A percentile compares a stretch with the other conserved stretches of the same genome.
These are phyloP conservation scores for Microdon myrmicae DNA, from an alignment of 2,888 invertebrate species.

Conservation along the genomic window DNA sequence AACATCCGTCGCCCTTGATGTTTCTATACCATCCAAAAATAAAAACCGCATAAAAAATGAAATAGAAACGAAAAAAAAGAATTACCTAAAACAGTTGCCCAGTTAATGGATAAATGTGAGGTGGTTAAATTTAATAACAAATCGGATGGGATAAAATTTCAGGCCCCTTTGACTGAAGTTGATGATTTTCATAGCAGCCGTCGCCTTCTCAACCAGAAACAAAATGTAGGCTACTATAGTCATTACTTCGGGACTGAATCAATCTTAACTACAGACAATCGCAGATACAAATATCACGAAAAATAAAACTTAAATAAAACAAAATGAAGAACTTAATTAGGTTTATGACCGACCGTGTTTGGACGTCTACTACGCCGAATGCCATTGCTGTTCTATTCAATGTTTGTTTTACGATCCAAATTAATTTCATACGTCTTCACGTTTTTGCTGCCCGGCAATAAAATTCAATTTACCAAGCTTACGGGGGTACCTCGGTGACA, in stretches of 20 bases:
- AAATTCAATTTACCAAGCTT: constrained; percentile 29
- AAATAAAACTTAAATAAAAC: constrained; percentile 4
- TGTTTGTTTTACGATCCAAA: constrained; percentile 41
- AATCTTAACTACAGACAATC: constrained; percentile 36
- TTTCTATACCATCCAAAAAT: no score
- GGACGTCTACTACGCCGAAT: no score
- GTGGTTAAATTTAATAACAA: constrained; percentile 51
- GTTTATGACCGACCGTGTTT: constrained; percentile 25
- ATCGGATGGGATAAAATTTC: no score
- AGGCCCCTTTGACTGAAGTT: no score
- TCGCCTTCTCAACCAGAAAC: no score
- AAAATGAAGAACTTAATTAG: constrained; percentile 31
- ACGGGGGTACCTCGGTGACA: no score
- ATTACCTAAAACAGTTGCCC: no score
- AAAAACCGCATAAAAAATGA: no score
- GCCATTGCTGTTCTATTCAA: no score
- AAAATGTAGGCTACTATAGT: no score
- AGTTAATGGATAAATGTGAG: constrained; percentile 37
- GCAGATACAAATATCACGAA: constrained; percentile 7
- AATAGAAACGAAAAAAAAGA: neutral
- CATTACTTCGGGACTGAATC: constrained; percentile 28
- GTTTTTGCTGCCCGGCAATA: constrained; percentile 14
- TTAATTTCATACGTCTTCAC: constrained; percentile 20
- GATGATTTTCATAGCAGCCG: no score
- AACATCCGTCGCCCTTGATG: no score